Evolutionary conservation across 2,888 invertebrate genomes (phyloP).

Genomic region (Orthonevra nobilis): DNA sequence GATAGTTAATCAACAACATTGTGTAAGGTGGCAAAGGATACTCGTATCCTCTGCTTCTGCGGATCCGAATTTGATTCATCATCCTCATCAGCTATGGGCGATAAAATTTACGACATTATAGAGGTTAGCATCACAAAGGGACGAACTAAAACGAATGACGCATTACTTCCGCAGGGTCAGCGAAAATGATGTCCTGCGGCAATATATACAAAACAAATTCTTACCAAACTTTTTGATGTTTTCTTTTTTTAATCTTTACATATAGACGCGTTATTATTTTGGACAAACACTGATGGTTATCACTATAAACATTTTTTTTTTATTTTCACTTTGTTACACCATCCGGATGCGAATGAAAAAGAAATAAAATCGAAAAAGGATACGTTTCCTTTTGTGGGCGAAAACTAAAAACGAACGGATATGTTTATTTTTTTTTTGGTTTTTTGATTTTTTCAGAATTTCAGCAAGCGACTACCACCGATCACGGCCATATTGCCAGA

Average conservation of each 20-base stretch:
- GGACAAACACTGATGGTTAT: neutral
- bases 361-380: slow-evolving; percentile 8
- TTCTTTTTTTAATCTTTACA: neutral
- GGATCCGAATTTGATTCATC: slow-evolving; percentile 62
- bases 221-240: slow-evolving; percentile 19
- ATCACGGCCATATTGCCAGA: slow-evolving; percentile 67
- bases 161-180: slow-evolving; percentile 56
- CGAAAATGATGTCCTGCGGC: slow-evolving; percentile 46
- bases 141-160: slow-evolving; percentile 57
- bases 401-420: slow-evolving; percentile 22
- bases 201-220: slow-evolving; percentile 1
- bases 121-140: slow-evolving; percentile 37
- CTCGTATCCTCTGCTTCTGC: slow-evolving; percentile 23
- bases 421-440: too few relatives aligned
- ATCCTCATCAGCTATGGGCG: slow-evolving; percentile 42
- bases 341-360: too few relatives aligned
- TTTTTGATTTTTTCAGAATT: slow-evolving; percentile 47
- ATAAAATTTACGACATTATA: slow-evolving; percentile 37
- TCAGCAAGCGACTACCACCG: slow-evolving; percentile 49
- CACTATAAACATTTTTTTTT: too few relatives aligned
- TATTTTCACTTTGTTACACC: neutral
- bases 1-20: slow-evolving; percentile 69
- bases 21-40: slow-evolving; percentile 57
- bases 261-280: too few relatives aligned
- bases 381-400: slow-evolving; percentile 17